Base-by-base conservation (phyloP, 2,888 invertebrate genomes). In the Conops quadrifasciatus region DNA sequence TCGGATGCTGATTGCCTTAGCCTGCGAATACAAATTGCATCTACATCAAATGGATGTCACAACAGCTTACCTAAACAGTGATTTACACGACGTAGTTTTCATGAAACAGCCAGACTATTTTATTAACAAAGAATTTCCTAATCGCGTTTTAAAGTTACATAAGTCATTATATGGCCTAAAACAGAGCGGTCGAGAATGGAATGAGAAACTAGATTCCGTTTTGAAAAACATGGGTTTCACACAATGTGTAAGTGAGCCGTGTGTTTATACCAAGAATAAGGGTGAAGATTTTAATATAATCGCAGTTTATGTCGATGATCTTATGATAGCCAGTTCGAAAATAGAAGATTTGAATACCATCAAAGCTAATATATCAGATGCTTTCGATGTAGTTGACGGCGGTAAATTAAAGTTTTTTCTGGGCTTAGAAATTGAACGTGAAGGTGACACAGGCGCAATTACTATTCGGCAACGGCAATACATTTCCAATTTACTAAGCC, bases 151-250 rank as follows among this genome's bases (percentile, higher is more conserved):
- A 7, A 75, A 71, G 30, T 28, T 75, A 3, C 51, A 74, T 5
- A 78, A 76, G 49, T 68, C 75, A 16, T 43, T 77, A 16, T 77
- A 77, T 67, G 76, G 77, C 0, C 65, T 79, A 4, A 76, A 77
- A 59, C 77, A 78, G 28, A 66, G 71, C 15, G 74, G 76, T 0
- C 66, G 77, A 0, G 72, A 77, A 56, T 77, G 75, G 77, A 77
- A 77, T 53, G 36, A 43, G 9, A 74, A 74, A 28, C 65, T 75
- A 11, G 68, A 74, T 51, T 11, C 15, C 2, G 70, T n/a, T n/a
- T n/a, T n/a, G n/a, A n/a, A n/a, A n/a, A 59, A 69, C 0, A 72
- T 78, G 56, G 76, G 73, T 0, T 76, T 76, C 43, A 26, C 13
- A 16, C 69, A 72, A 21, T 74, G 75, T 36, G 7, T 28, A 4